phyloP scores from a whole-genome alignment of 2,797 vertebrate species.

The Odontamblyopus rebecca region DNA sequence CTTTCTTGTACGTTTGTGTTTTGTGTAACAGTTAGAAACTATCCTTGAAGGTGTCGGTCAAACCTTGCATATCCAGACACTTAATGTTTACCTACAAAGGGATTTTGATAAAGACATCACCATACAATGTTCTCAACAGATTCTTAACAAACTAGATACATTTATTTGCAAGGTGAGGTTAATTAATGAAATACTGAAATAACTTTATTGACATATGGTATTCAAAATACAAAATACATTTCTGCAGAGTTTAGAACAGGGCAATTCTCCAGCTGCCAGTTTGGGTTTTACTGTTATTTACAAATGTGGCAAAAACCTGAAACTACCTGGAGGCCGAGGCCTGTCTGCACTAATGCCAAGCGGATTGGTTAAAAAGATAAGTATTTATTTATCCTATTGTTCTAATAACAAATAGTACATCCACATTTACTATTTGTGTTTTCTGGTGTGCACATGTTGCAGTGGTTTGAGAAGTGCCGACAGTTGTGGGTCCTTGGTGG shows the following conservation, averaged over 20 bases:
- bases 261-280: conserved; percentile 73
- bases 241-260: conserved; percentile 83
- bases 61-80: conserved; percentile 72
- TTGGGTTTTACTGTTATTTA: conserved; percentile 77
- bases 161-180: conserved; percentile 84
- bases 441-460: conserved; percentile 82
- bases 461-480: conserved; percentile 91
- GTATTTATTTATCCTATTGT: conserved; percentile 71
- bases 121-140: conserved; percentile 86
- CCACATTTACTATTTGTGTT: neutral
- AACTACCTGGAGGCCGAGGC: conserved; percentile 77
- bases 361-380: conserved; percentile 91
- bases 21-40: conserved; percentile 80
- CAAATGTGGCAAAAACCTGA: conserved; percentile 81
- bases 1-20: neutral
- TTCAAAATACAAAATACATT: neutral
- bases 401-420: neutral
- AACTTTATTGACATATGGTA: neutral
- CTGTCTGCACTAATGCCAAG: conserved; percentile 79
- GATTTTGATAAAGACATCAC: conserved; percentile 59
- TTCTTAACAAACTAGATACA: conserved; percentile 87
- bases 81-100: conserved; percentile 80
- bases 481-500: conserved; percentile 78
- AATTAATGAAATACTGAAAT: neutral
- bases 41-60: conserved; percentile 81